These are phyloP conservation scores for Platycnemis pennipes DNA, from an alignment of 2,888 invertebrate species.

Conservation along the genomic window DNA sequence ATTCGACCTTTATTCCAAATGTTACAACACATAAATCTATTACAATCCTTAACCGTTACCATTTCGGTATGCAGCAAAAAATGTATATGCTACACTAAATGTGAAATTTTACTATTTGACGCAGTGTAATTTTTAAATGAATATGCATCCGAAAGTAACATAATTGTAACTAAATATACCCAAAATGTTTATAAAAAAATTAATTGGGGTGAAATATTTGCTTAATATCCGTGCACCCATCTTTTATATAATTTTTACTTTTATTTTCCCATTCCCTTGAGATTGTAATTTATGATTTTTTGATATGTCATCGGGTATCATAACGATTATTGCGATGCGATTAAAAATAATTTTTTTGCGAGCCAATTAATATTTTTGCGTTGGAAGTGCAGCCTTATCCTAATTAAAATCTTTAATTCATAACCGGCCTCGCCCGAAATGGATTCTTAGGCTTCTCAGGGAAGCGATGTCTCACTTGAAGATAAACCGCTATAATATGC, in stretches of 20 bases:
- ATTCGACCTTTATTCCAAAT: too few species aligned
- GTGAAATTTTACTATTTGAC: too few species aligned
- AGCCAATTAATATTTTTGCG: background rate
- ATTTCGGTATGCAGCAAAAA: too few species aligned
- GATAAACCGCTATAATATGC: background rate
- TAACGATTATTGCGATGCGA: background rate
- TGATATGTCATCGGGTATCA: background rate
- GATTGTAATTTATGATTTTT: background rate
- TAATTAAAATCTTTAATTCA: background rate
- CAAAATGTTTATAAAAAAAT: too few species aligned
- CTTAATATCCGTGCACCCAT: too few species aligned
- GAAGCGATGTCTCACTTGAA: background rate
- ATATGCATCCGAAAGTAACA: too few species aligned
- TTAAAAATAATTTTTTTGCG: background rate
- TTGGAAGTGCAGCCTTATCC: background rate
- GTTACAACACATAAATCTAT: too few species aligned
- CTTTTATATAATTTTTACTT: background rate
- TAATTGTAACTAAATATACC: too few species aligned
- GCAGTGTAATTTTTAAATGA: too few species aligned
- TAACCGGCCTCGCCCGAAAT: background rate
- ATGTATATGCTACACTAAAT: too few species aligned
- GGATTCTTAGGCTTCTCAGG: background rate
- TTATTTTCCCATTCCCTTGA: background rate
- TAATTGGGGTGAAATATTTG: too few species aligned
- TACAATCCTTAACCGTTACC: too few species aligned